A percentile compares a stretch with the other conserved stretches of the same genome.
Evolutionary conservation across 2,888 invertebrate genomes (phyloP).

Genomic region (Cerceris ruficornis): DNA sequence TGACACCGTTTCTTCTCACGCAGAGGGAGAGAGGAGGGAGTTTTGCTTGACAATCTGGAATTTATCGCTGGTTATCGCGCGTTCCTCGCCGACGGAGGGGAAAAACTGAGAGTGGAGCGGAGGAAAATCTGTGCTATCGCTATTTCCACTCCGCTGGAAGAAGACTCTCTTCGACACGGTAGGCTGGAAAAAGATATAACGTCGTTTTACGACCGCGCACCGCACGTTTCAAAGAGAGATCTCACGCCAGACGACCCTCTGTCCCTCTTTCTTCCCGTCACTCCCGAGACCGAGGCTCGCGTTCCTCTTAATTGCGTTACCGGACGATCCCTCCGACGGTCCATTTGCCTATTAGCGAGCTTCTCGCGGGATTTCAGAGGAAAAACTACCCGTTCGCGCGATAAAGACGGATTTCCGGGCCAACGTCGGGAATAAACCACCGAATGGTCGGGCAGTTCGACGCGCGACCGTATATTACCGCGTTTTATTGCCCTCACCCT

Average conservation of each 20-base stretch:
- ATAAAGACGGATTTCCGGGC: no score
- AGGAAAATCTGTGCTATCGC: conserved; percentile 38
- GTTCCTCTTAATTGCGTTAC: no score
- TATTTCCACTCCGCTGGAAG: conserved; percentile 31
- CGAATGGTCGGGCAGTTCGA: no score
- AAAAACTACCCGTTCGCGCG: no score
- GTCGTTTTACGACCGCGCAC: conserved; percentile 17
- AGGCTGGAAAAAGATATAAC: conserved; percentile 24
- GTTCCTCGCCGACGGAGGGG: conserved; percentile 5
- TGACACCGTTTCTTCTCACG: no score
- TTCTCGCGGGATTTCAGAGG: no score
- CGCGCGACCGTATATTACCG: no score
- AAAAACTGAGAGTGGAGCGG: conserved; percentile 3
- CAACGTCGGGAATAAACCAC: no score
- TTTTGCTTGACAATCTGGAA: neutral
- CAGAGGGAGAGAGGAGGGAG: neutral
- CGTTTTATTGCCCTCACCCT: no score
- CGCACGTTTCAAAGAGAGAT: neutral
- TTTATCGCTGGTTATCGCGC: conserved; percentile 12
- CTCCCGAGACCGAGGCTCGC: neutral
- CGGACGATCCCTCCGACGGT: no score
- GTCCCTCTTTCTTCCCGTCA: neutral
- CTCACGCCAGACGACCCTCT: neutral
- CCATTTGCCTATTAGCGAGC: no score
- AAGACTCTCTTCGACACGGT: neutral